Percentiles rank a stretch among this genome's conserved stretches.
Conservation (phyloP, 2,797 vertebrate genomes). For the Ctenochaetus hawaiiensis region DNA sequence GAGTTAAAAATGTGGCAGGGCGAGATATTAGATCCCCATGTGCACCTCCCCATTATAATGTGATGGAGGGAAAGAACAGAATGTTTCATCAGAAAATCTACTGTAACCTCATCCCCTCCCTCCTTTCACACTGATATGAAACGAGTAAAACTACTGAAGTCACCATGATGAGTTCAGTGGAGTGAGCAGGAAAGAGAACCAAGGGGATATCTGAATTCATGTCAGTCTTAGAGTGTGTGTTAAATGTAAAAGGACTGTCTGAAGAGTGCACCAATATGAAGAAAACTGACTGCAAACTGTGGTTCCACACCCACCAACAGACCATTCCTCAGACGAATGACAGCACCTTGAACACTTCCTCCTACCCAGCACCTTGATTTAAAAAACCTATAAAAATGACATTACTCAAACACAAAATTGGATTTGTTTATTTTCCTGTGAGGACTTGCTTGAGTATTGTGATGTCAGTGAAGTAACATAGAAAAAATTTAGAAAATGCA, state of each 20-base stretch:
- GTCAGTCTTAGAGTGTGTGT: slow-evolving; percentile 14
- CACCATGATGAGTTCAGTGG: slow-evolving; percentile 14
- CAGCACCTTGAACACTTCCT: slow-evolving; percentile 63
- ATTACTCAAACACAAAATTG: slow-evolving; percentile 55
- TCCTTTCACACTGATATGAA: slow-evolving; percentile 30
- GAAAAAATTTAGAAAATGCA: slow-evolving; percentile 44
- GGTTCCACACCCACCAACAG: slow-evolving; percentile 35
- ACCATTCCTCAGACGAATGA: slow-evolving; percentile 55
- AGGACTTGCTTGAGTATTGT: slow-evolving; percentile 73
- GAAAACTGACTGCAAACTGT: slow-evolving; percentile 24
- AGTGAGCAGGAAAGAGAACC: not conserved
- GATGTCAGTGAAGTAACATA: slow-evolving; percentile 63
- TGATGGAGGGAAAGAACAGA: slow-evolving; percentile 31
- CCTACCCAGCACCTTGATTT: slow-evolving; percentile 71
- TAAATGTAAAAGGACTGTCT: slow-evolving; percentile 11
- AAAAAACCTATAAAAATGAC: slow-evolving; percentile 28
- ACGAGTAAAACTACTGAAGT: slow-evolving; percentile 34
- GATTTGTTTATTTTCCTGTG: slow-evolving; percentile 75
- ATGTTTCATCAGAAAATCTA: slow-evolving; percentile 47
- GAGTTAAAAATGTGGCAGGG: slow-evolving; percentile 22
- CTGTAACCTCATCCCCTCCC: slow-evolving; percentile 39
- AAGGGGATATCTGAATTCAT: not conserved
- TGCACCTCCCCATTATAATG: slow-evolving; percentile 20
- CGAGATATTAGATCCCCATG: slow-evolving; percentile 21
- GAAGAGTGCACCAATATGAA: slow-evolving; percentile 4